A percentile compares a stretch with the other conserved stretches of the same genome.
Evolutionary conservation across 2,113 vertebrate species (phyloP).

Genomic region (Narcine bancroftii): DNA sequence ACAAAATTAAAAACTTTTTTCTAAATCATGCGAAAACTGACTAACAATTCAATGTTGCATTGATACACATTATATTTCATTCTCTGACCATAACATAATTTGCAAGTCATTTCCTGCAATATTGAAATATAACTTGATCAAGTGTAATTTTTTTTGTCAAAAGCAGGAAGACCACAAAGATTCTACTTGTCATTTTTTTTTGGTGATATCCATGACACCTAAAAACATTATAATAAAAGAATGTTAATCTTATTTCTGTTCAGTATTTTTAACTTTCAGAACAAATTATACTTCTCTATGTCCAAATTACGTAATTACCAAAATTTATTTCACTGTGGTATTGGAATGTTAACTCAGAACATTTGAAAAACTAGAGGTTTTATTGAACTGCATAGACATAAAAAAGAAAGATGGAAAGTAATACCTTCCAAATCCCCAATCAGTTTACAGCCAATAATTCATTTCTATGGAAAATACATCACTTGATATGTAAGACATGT

Average conservation of each 20-base stretch:
- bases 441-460: neutral
- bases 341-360: neutral
- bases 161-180: slow-evolving; percentile 44
- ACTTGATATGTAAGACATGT: neutral
- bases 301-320: neutral
- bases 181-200: slow-evolving; percentile 27
- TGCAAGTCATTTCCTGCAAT: slow-evolving; percentile 55
- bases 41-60: slow-evolving; percentile 50
- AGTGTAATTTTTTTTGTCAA: slow-evolving; percentile 46
- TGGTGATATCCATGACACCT: neutral
- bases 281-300: neutral
- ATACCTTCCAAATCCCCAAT: neutral
- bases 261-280: neutral
- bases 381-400: neutral
- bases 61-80: slow-evolving; percentile 55
- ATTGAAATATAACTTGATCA: slow-evolving; percentile 44
- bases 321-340: neutral
- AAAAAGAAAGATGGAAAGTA: neutral
- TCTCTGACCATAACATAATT: slow-evolving; percentile 47
- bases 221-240: neutral
- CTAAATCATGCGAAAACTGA: slow-evolving; percentile 61
- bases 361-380: neutral
- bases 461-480: neutral
- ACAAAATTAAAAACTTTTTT: slow-evolving; percentile 63
- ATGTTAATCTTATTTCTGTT: neutral